phyloP scores from a whole-genome alignment of 2,888 invertebrate genomes.

The Cantharis rustica region DNA sequence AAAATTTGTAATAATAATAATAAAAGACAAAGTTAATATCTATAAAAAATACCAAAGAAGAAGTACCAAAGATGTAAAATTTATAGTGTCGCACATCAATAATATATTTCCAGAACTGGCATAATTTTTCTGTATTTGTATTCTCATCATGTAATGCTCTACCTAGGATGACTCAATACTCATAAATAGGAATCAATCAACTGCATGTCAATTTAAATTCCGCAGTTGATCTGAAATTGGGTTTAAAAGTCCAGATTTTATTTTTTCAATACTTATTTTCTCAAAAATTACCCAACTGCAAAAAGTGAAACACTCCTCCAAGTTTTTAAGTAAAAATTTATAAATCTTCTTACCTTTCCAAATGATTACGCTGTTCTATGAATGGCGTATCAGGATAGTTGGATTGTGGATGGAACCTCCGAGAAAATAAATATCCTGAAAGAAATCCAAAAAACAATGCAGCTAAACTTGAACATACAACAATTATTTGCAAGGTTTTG shows the following conservation, averaged over 20 bases:
- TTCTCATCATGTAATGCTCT: no score
- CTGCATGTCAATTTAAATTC: neutral
- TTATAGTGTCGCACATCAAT: no score
- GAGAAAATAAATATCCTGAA: conserved; percentile 81
- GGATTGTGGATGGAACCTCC: conserved; percentile 72
- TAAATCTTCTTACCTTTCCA: conserved; percentile 67
- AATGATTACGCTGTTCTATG: conserved; percentile 78
- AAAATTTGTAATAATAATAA: no score
- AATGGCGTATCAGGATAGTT: conserved; percentile 75
- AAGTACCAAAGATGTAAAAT: no score
- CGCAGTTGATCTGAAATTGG: neutral
- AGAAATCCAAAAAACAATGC: conserved; percentile 83
- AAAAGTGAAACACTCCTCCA: neutral
- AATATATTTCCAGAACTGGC: no score
- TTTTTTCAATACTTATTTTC: neutral
- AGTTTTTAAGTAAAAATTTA: neutral
- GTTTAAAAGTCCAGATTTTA: neutral
- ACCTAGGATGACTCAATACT: no score
- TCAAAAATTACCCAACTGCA: neutral
- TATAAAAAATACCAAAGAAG: no score
- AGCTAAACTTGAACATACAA: conserved; percentile 78
- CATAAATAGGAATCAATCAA: no score
- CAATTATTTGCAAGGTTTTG: conserved; percentile 79
- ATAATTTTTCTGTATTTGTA: no score
- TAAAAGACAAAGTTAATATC: no score